Evolutionary conservation across 2,113 vertebrate species (phyloP), one percentile per base, ranked within the genome.

Genomic region (Hippocampus comes): DNA sequence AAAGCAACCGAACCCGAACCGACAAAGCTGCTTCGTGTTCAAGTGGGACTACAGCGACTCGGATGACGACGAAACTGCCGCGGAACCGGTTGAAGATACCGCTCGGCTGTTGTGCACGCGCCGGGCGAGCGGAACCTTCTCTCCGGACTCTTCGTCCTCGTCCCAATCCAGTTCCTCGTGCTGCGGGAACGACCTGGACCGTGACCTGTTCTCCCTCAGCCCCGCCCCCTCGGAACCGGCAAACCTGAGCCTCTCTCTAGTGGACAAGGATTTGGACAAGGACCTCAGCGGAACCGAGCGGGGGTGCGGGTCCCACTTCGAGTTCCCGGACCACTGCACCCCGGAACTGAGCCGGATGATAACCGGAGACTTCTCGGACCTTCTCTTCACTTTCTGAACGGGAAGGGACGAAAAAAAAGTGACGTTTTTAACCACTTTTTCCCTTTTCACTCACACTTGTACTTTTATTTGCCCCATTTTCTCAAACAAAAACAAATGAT

Each of bases 341-440:
- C 95, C 96, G 7, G 96, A 98, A 92, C 92, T 98, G 78, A 97
- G 95, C 88, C 94, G 96, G 85, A 97, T 98, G 96, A 99, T 99
- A 77, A 94, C 96, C 2, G 96, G 95, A 59, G 95, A 95, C 93
- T 97, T 95, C 90, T 94, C 95, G 64, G 95, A 97, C 90, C 89
- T 98, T 92, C 96, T 97, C 55, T 98, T 98, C 93, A 96, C 95
- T 21, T 97, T 93, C 84, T 98, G 94, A 96, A 51, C 68, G 43
- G 10, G 11, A 12, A 0, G 10, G 43, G 12, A 46, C 9, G 12
- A 12, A 12, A 46, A 46, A 49, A 49, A 30, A 15, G 9, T 66
- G 69, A 81, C 93, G 91, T 90, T 94, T 94, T 95, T 34, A 9
- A 2, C 61, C 14, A 1, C 15, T 18, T 51, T 17, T 63, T 18